Evolutionary conservation across 2,888 invertebrate genomes (phyloP), one percentile per base, ranked within the genome.

Genomic region (Xanthia togata): DNA sequence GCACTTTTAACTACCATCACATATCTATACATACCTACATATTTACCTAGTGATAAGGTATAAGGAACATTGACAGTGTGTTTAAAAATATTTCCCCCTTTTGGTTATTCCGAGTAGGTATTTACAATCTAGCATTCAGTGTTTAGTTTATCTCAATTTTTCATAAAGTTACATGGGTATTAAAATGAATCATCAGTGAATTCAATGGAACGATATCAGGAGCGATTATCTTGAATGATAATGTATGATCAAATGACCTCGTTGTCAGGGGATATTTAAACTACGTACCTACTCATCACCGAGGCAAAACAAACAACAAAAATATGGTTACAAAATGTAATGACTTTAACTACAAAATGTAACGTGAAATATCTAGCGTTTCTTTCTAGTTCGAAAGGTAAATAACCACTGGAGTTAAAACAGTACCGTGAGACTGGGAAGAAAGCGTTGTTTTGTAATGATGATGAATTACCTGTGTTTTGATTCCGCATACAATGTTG

Each of bases 201-300:
- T 81, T 77, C 65, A 73, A 77, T 67, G 67, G 69, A 83, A 71
- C 55, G 31, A 68, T 84, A 87, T 87, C 79, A 68, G 72, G 41
- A 14, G 55, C 41, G 83, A 78, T 81, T 78, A 83, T 75, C 73
- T 69, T 62, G 60, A 70, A 78, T 77, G 78, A 85, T 87, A 78
- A 77, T 67, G 57, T 62, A 71, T 69, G 70, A 82, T 76, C 72
- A 69, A 69, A 63, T 72, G 79, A 78, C 72, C 81, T 84, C 57
- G 84, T 72, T 38, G 47, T 31, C 41, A 57, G 62, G 55, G 62
- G 50, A 59, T 71, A 38, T 53, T n/a, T n/a, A n/a, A 63, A 23
- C 50, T 64, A 57, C 8, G n/a, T 71, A 55, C 38, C n/a, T n/a
- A n/a, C n/a, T 68, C 17, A 64, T 71, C 70, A 75, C 6, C 26